Evolutionary conservation across 2,888 invertebrate species (phyloP).

Genomic region (Brachynemurus nebulosus): DNA sequence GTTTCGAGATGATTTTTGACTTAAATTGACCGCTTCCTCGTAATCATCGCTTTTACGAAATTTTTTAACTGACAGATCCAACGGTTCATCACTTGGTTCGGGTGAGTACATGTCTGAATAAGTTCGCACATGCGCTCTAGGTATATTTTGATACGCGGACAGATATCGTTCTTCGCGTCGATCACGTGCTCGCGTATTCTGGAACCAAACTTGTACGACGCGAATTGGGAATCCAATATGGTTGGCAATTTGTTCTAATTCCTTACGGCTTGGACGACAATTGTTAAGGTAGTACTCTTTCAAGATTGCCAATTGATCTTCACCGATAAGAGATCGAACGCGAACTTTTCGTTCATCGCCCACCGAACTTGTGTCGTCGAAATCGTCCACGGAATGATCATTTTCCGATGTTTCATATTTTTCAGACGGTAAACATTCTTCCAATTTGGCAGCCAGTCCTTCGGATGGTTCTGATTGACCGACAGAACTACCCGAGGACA

Average conservation of each 20-base stretch:
- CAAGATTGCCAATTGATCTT: slow-evolving; percentile 80
- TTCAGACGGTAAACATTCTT: slow-evolving; percentile 38
- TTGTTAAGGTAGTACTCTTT: slow-evolving; percentile 83
- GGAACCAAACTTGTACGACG: slow-evolving; percentile 92
- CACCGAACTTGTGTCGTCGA: slow-evolving; percentile 36
- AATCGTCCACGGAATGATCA: slow-evolving; percentile 23
- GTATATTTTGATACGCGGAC: slow-evolving; percentile 31
- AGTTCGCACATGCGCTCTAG: slow-evolving; percentile 18
- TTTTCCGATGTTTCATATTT: slow-evolving; percentile 30
- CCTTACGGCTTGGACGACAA: slow-evolving; percentile 87
- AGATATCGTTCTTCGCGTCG: slow-evolving; percentile 50
- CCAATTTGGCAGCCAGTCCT: slow-evolving; percentile 17
- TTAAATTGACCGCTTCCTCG: slow-evolving; percentile 65
- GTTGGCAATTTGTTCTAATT: slow-evolving; percentile 78
- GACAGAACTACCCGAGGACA: background rate
- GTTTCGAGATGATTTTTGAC: slow-evolving; percentile 36
- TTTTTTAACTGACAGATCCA: slow-evolving; percentile 82
- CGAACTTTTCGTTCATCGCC: slow-evolving; percentile 69
- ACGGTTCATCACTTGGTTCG: slow-evolving; percentile 52
- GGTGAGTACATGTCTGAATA: slow-evolving; percentile 11
- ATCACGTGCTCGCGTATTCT: slow-evolving; percentile 84
- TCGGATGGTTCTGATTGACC: slow-evolving; percentile 19
- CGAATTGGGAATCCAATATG: slow-evolving; percentile 58
- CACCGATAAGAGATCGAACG: slow-evolving; percentile 86
- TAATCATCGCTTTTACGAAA: slow-evolving; percentile 41